Evolutionary conservation across 2,113 vertebrate species (phyloP), one percentile per base, ranked within the genome.

Genomic region (Chaetura pelagica): DNA sequence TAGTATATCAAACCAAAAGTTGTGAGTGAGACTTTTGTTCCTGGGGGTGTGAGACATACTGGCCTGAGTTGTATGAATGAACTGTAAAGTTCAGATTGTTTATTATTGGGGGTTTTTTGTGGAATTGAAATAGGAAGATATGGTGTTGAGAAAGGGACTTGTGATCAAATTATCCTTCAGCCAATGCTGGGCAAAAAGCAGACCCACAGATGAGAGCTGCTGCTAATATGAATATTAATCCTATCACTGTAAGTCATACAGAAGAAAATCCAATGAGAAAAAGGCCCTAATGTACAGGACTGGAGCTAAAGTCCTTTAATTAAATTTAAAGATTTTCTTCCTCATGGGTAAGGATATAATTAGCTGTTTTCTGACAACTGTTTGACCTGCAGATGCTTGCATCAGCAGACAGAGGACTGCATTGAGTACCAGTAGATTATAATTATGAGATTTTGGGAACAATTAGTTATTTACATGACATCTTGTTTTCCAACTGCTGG

Each of bases 261-360:
- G 48, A 77, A 80, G 62, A 97, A 96, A 95, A 97, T 96, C 87
- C 87, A 64, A 7, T 90, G 93, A 96, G 95, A 98, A 92, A 85
- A 86, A 93, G 94, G 97, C 78, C 84, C 75, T 95, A 97, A 94
- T 92, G 81, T 82, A 95, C 95, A 96, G 63, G 66, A 95, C 89
- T 96, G 85, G 81, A 97, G 93, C 96, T 97, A 96, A 98, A 92
- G 89, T 97, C 95, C 95, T 98, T 97, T 98, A 98, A 97, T 98
- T 98, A 98, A 98, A 97, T 98, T 89, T 98, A 97, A 98, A 97
- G 95, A 98, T 97, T 98, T 98, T 96, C 15, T 42, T 96, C 91
- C 95, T 96, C 95, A 54, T 93, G 95, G 94, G 97, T 93, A 97
- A 97, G 49, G 84, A 72, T 94, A 96, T 97, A 97, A 97, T 98